These are phyloP conservation scores for Haliaeetus leucogaster DNA, from an alignment of 2,113 vertebrate genomes.

Conservation along the genomic window DNA sequence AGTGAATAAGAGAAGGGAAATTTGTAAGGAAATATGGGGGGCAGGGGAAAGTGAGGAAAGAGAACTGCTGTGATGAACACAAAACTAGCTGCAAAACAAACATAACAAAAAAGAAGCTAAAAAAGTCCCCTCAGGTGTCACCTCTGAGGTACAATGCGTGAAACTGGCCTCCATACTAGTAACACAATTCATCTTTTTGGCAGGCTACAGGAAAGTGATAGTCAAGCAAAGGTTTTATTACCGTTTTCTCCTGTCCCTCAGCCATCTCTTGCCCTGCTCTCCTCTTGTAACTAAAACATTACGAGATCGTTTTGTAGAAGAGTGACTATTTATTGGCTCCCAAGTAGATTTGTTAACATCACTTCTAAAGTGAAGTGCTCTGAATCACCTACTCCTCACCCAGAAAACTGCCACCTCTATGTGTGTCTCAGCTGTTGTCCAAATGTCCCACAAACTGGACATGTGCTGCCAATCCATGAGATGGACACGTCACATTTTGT, in stretches of 20 bases:
- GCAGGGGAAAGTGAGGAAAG: neutral
- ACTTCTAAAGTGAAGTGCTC: neutral
- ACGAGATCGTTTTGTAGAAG: neutral
- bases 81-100: neutral
- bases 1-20: neutral
- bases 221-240: neutral
- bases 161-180: neutral
- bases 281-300: neutral
- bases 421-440: neutral
- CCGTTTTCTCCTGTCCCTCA: neutral
- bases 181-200: neutral
- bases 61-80: neutral
- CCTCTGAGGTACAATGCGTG: neutral
- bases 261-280: neutral
- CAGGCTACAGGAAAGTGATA: neutral
- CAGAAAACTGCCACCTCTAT: neutral
- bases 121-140: neutral
- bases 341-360: neutral
- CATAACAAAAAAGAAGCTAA: neutral
- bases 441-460: neutral
- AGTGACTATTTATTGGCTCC: neutral
- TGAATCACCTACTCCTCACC: neutral
- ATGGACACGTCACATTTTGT: neutral
- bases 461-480: neutral
- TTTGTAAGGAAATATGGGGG: neutral